Evolutionary conservation across 2,888 invertebrate genomes (phyloP).

Genomic region (Syritta pipiens): DNA sequence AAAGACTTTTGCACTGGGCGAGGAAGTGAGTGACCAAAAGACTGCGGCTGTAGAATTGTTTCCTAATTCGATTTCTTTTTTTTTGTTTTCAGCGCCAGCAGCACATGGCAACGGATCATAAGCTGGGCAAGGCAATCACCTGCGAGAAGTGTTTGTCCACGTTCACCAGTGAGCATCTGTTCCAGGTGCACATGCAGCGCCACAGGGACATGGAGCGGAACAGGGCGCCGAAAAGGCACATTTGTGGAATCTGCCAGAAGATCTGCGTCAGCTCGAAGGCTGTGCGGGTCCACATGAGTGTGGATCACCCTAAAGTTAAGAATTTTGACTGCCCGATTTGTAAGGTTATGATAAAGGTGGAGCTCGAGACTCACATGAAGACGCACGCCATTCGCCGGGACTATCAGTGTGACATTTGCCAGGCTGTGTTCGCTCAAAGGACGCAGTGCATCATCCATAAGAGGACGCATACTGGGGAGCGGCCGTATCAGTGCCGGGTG

Average conservation of each 20-base stretch:
- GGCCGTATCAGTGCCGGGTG: constrained; percentile 90
- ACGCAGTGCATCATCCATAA: constrained; percentile 91
- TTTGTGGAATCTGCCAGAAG: constrained; percentile 88
- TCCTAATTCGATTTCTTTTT: not conserved
- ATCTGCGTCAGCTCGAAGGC: constrained; percentile 84
- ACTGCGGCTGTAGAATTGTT: not conserved
- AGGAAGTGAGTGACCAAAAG: constrained; percentile 81
- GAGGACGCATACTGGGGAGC: constrained; percentile 90
- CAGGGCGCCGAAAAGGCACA: too few species aligned
- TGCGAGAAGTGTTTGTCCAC: constrained; percentile 86
- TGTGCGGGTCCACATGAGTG: constrained; percentile 86
- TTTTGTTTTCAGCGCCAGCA: constrained; percentile 79
- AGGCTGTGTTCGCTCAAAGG: constrained; percentile 89
- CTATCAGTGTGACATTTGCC: constrained; percentile 88
- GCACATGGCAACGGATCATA: constrained; percentile 87
- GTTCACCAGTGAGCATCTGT: constrained; percentile 84
- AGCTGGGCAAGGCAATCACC: constrained; percentile 82
- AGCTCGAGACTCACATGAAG: constrained; percentile 88
- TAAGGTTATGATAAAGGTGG: constrained; percentile 88
- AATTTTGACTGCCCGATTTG: constrained; percentile 90
- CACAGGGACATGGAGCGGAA: constrained; percentile 88
- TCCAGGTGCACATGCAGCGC: constrained; percentile 84
- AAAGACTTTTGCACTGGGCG: constrained; percentile 86
- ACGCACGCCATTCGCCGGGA: constrained; percentile 87
- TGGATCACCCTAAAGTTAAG: constrained; percentile 86